Evolutionary conservation across 2,888 invertebrate genomes (phyloP).

Genomic region (Synanthedon formicaeformis): DNA sequence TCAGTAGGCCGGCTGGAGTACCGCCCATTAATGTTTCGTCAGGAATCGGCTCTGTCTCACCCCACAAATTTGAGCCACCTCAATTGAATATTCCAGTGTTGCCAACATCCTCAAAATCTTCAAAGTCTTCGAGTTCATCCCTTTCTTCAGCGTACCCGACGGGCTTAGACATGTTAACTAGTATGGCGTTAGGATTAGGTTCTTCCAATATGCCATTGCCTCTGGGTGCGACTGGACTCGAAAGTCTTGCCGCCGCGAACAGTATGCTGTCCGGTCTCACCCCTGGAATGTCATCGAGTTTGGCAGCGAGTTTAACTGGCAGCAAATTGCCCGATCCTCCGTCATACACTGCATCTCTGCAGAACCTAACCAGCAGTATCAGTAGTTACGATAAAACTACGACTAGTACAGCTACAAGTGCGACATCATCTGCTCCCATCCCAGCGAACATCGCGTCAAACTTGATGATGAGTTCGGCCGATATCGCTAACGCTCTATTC

Average conservation of each 20-base stretch:
- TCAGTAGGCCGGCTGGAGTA: constrained; percentile 60
- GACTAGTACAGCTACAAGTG: constrained; percentile 62
- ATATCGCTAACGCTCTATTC: constrained; percentile 76
- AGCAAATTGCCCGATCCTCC: constrained; percentile 59
- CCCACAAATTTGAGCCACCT: constrained; percentile 70
- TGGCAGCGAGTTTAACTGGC: constrained; percentile 52
- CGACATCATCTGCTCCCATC: constrained; percentile 52
- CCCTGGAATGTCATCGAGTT: constrained; percentile 49
- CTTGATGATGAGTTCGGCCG: constrained; percentile 73
- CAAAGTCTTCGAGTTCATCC: constrained; percentile 66
- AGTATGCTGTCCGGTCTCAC: constrained; percentile 57
- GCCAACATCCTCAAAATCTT: constrained; percentile 70
- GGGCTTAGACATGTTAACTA: constrained; percentile 63
- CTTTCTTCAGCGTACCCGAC: constrained; percentile 62
- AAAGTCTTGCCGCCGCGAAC: constrained; percentile 63
- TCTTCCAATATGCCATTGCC: constrained; percentile 52
- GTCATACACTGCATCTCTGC: constrained; percentile 56
- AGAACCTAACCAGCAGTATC: constrained; percentile 51
- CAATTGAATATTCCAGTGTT: constrained; percentile 72
- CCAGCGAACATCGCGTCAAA: constrained; percentile 70
- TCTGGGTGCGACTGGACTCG: constrained; percentile 49
- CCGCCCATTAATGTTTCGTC: constrained; percentile 63
- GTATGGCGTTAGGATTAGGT: constrained; percentile 63
- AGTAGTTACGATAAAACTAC: constrained; percentile 54
- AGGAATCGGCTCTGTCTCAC: constrained; percentile 55